Evolutionary conservation across 1,140 invertebrate genomes (phyloP).

Genomic region (Palaemon carinicauda): DNA sequence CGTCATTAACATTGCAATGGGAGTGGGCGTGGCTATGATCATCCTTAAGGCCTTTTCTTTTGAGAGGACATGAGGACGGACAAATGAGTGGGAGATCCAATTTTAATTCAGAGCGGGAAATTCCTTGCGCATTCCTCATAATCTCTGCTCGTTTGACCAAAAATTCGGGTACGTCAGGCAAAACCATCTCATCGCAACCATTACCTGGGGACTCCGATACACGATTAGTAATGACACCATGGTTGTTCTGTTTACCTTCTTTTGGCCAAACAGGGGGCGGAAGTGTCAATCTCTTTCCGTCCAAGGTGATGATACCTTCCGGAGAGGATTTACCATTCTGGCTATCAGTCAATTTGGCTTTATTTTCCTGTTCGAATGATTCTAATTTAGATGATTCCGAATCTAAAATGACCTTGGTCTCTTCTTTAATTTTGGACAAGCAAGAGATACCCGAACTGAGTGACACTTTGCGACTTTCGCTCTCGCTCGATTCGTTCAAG

Average conservation of each 20-base stretch:
- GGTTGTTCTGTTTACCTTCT: not conserved
- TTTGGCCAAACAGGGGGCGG: slow-evolving; percentile 53
- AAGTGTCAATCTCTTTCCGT: slow-evolving; percentile 34
- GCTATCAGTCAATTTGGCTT: too few species aligned
- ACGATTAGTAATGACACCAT: not conserved
- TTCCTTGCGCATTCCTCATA: not conserved
- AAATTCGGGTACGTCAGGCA: slow-evolving; percentile 21
- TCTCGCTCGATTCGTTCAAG: slow-evolving; percentile 5
- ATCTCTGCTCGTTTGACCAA: slow-evolving; percentile 41
- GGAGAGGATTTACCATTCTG: too few species aligned
- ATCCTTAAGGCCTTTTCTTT: slow-evolving; percentile 12
- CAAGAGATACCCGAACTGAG: slow-evolving; percentile 53
- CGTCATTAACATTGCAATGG: not conserved
- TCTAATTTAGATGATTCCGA: slow-evolving; percentile 18
- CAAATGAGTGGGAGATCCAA: slow-evolving; percentile 41
- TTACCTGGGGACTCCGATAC: not conserved
- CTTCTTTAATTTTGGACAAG: slow-evolving; percentile 53
- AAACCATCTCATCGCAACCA: too few species aligned
- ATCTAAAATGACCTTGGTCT: slow-evolving; percentile 26
- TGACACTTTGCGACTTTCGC: slow-evolving; percentile 44
- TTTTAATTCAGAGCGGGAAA: not conserved
- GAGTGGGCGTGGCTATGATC: not conserved
- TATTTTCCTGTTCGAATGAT: slow-evolving; percentile 33
- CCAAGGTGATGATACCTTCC: slow-evolving; percentile 16
- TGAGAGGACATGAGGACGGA: slow-evolving; percentile 34